These are phyloP conservation scores for Kuschelorhynchus macadamiae DNA, from an alignment of 2,888 invertebrate species.

Conservation along the genomic window DNA sequence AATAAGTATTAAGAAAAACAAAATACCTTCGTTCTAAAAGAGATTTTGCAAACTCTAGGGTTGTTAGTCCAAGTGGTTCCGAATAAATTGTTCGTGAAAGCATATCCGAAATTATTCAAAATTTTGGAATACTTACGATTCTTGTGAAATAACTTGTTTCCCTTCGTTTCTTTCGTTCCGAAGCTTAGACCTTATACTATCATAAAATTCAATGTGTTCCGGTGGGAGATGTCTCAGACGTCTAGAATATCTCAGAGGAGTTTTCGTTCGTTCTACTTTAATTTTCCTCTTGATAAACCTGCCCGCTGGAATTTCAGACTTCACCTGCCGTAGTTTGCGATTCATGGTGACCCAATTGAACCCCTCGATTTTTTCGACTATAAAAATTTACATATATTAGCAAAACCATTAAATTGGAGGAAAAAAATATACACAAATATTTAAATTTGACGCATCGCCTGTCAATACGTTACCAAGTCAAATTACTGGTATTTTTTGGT, in stretches of 20 bases:
- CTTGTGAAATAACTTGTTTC: conserved; percentile 20
- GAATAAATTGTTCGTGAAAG: too few relatives aligned
- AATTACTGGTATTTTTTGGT: background rate
- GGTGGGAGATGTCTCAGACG: conserved; percentile 37
- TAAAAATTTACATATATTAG: too few relatives aligned
- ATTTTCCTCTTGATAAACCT: conserved; percentile 10
- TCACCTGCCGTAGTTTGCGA: conserved; percentile 15
- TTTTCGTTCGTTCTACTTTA: conserved; percentile 24
- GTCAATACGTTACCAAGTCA: too few relatives aligned
- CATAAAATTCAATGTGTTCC: conserved; percentile 11
- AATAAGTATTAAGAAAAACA: too few relatives aligned
- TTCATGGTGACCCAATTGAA: conserved; percentile 6
- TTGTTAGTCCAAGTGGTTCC: too few relatives aligned
- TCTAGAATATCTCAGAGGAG: conserved; percentile 35
- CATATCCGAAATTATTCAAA: too few relatives aligned
- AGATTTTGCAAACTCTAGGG: too few relatives aligned
- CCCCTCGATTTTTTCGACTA: background rate
- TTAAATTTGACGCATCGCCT: too few relatives aligned
- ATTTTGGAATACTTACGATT: conserved; percentile 43
- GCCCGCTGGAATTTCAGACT: conserved; percentile 26
- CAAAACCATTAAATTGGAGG: too few relatives aligned
- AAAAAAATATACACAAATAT: too few relatives aligned
- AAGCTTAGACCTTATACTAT: background rate
- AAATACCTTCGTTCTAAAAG: too few relatives aligned
- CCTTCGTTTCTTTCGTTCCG: conserved; percentile 9